A percentile compares a stretch with the other conserved stretches of the same genome.
Evolutionary conservation across 2,797 vertebrate genomes (phyloP).

Genomic region (Peromyscus eremicus): DNA sequence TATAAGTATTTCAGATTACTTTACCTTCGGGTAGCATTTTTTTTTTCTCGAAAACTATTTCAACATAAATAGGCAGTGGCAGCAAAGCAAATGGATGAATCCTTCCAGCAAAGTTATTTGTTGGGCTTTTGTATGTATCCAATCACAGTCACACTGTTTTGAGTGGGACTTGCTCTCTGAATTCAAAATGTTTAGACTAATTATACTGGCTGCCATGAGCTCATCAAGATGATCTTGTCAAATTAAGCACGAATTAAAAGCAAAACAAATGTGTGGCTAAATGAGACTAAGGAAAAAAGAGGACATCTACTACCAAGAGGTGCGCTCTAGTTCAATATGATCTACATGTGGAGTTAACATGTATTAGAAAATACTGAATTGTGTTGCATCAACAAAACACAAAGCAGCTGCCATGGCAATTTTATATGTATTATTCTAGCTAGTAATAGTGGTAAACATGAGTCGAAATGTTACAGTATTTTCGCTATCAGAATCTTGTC

Average conservation of each 20-base stretch:
- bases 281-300: background rate
- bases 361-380: background rate
- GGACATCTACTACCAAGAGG: background rate
- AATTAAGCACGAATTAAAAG: constrained; percentile 39
- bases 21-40: background rate
- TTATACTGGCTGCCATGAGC: background rate
- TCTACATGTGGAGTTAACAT: background rate
- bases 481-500: background rate
- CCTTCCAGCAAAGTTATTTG: background rate
- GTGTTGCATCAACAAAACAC: background rate
- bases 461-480: background rate
- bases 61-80: background rate
- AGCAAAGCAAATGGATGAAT: background rate
- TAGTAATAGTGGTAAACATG: background rate
- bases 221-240: background rate
- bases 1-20: constrained; percentile 50
- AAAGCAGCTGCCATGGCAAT: background rate
- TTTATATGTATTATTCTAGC: background rate
- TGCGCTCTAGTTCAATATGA: background rate
- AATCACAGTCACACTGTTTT: background rate
- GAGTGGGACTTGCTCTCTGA: background rate
- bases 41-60: constrained; percentile 44
- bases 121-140: background rate
- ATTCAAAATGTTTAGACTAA: constrained; percentile 19
- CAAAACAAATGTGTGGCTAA: background rate